Evolutionary conservation across 64 coral and sea anemone species (phyloP), one percentile per base, ranked within the genome.

Genomic region (Orbicella faveolata): DNA sequence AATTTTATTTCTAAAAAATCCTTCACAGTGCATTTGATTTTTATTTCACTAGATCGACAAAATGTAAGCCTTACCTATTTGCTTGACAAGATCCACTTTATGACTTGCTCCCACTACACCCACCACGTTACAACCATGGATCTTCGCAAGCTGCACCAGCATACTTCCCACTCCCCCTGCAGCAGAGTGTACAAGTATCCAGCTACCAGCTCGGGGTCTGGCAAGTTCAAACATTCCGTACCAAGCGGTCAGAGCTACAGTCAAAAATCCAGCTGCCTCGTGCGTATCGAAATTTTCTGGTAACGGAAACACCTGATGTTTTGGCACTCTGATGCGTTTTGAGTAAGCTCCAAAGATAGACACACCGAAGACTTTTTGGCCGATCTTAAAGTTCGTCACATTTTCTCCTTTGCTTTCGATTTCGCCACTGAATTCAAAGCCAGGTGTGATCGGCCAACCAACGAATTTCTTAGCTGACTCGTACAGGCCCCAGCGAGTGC

Each of bases 151-250:
- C 75, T 99, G 97, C 21, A 99, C 97, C 41, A 99, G 53, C 88
- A 94, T 99, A 74, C 94, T 99, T 5, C 97, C 97, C 20, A 99
- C 97, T 68, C 97, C 97, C 39, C 97, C 97, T n/a, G 97, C 97
- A 8, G 97, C 97, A 79, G 97, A 99, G 67, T 99, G 97, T 1
- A 99, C 91, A 10, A 99, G 91, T 39, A 99, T 48, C 94, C 86
- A 96, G 23, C 91, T 87, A 51, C 80, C 97, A 34, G 85, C 88
- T 36, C 94, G 90, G 19, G 96, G 93, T 37, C 76, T 90, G 10
- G 88, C 96, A 41, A 96, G 52, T 76, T 96, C 88, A 96, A 99
- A 96, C 91, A 99, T 91, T 51, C 84, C 97, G 70, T 99, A 99
- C 97, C 97, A 99, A 39, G 94, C 97, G 12, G 97, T 99, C 14